Evolutionary conservation across 2,113 vertebrate species (phyloP).

Genomic region (Osmerus eperlanus): DNA sequence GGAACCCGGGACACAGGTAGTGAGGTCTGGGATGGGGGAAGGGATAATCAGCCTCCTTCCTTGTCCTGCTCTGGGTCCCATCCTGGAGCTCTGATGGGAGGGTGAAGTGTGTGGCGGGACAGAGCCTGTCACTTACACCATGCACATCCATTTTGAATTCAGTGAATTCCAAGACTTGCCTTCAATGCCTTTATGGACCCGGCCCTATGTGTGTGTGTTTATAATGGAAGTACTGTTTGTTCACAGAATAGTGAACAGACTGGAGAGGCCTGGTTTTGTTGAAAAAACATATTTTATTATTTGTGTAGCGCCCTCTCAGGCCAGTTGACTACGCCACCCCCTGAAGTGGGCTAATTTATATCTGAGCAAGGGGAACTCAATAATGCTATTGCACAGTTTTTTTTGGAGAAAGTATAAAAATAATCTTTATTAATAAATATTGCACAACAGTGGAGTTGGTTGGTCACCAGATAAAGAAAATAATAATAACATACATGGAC

Average conservation of each 20-base stretch:
- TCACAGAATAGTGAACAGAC: constrained; percentile 30
- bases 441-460: no score
- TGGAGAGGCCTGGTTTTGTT: constrained; percentile 44
- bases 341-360: no score
- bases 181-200: constrained; percentile 56
- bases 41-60: background rate
- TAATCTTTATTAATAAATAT: no score
- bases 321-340: no score
- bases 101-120: constrained; percentile 57
- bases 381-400: no score
- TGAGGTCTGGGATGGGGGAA: constrained; percentile 56
- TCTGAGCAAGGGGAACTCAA: no score
- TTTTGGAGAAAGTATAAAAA: no score
- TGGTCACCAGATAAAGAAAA: no score
- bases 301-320: no score
- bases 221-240: constrained; percentile 31
- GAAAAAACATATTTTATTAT: constrained; percentile 51
- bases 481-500: no score
- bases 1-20: constrained; percentile 81
- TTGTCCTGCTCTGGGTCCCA: no score
- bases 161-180: constrained; percentile 85
- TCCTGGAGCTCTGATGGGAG: constrained; percentile 44
- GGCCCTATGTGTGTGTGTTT: constrained; percentile 46
- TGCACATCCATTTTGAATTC: constrained; percentile 77
- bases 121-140: constrained; percentile 47